Conservation (phyloP, 2,888 invertebrate species). For the Tubulanus polymorphus region DNA sequence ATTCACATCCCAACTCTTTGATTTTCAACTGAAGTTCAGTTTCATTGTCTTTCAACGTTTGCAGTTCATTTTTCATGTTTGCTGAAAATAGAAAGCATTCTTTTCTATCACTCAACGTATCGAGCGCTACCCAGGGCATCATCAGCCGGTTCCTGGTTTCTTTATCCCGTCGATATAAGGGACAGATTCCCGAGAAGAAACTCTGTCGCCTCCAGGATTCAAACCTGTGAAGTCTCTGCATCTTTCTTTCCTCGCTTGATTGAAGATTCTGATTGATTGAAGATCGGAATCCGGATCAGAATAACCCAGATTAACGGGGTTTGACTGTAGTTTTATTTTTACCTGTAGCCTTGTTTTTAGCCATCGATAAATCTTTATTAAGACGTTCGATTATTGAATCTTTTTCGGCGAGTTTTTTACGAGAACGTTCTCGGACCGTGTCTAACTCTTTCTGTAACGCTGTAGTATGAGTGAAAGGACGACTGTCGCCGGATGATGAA, state of each 20-base stretch:
- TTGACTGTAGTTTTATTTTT: too few relatives aligned
- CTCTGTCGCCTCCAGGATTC: too few relatives aligned
- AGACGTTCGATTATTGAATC: conserved; percentile 34
- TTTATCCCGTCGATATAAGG: too few relatives aligned
- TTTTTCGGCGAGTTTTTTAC: conserved; percentile 35
- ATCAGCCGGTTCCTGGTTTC: too few relatives aligned
- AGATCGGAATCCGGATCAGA: too few relatives aligned
- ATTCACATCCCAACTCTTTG: conserved; percentile 30
- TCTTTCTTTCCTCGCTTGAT: too few relatives aligned
- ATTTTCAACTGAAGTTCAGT: conserved; percentile 29
- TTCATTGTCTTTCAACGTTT: conserved; percentile 23
- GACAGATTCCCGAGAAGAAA: too few relatives aligned
- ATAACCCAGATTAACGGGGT: too few relatives aligned
- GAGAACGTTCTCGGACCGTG: conserved; percentile 36
- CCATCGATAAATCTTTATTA: conserved; percentile 9
- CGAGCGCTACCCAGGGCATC: too few relatives aligned
- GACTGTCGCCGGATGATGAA: conserved; percentile 23
- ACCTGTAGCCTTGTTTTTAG: conserved; percentile 14
- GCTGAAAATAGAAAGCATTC: conserved; percentile 5
- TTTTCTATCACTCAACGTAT: too few relatives aligned
- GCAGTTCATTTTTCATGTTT: not conserved
- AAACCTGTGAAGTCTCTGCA: too few relatives aligned
- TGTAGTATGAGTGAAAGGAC: conserved; percentile 39
- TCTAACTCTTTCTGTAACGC: conserved; percentile 45
- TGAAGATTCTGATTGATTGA: too few relatives aligned